Evolutionary conservation across 2,113 vertebrate genomes (phyloP).

Genomic region (Gasterosteus nipponicus): DNA sequence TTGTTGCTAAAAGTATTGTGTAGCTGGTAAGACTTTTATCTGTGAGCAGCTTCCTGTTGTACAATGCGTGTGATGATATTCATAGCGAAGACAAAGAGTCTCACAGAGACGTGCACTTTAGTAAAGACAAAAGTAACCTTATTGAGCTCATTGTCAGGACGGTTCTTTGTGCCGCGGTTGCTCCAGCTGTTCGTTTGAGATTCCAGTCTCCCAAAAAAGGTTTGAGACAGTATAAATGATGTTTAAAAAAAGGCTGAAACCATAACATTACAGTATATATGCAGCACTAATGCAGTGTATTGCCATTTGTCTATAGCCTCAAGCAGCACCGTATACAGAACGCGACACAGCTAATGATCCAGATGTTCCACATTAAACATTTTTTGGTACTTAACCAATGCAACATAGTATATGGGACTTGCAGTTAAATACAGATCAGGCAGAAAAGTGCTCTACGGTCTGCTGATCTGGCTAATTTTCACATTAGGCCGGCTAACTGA

Average conservation of each 20-base stretch:
- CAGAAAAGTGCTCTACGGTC: constrained; percentile 7
- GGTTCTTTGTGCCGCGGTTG: constrained; percentile 24
- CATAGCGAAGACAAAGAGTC: constrained; percentile 43
- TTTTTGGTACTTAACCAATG: constrained; percentile 39
- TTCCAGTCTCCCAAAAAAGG: constrained; percentile 10
- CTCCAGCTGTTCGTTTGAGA: constrained; percentile 29
- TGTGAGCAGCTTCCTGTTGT: constrained; percentile 52
- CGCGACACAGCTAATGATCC: constrained; percentile 37
- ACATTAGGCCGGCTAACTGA: constrained; percentile 7
- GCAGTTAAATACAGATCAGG: constrained; percentile 43
- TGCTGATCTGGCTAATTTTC: constrained; percentile 27
- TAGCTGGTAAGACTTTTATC: constrained; percentile 56
- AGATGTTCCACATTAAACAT: constrained; percentile 52
- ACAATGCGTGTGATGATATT: constrained; percentile 63
- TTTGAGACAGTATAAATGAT: constrained; percentile 42
- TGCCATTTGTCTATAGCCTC: constrained; percentile 36
- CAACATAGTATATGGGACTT: constrained; percentile 30
- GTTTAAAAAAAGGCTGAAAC: constrained; percentile 11
- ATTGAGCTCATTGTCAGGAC: constrained; percentile 48
- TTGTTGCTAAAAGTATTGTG: constrained; percentile 64
- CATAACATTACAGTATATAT: constrained; percentile 35
- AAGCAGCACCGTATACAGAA: constrained; percentile 37
- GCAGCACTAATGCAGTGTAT: constrained; percentile 26
- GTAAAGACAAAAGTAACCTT: constrained; percentile 21
- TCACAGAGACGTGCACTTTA: constrained; percentile 42